These are phyloP conservation scores for Ischnus inquisitorius DNA, from an alignment of 2,888 invertebrate genomes.

Conservation along the genomic window DNA sequence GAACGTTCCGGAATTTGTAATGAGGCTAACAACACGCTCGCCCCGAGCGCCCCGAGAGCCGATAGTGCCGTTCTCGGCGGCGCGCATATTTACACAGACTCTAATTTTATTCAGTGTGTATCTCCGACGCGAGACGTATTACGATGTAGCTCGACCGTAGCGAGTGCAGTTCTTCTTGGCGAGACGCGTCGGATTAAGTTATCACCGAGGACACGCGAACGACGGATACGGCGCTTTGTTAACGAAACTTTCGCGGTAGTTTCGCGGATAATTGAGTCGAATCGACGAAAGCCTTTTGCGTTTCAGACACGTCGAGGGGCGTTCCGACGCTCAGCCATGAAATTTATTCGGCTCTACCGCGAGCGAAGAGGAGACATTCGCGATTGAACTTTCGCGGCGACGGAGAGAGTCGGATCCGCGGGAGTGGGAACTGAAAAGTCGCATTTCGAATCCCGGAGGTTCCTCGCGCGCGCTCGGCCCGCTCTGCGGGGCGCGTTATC, in stretches of 20 bases:
- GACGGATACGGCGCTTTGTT: background rate
- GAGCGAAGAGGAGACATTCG: background rate
- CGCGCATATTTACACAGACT: constrained; percentile 2
- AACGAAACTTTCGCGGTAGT: background rate
- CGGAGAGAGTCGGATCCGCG: background rate
- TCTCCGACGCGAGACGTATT: background rate
- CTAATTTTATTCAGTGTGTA: constrained; percentile 47
- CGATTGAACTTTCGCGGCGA: background rate
- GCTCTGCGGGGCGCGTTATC: constrained; percentile 9
- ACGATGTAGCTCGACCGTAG: background rate
- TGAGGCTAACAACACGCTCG: constrained; percentile 55
- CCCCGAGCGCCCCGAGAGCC: background rate
- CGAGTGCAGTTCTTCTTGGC: background rate
- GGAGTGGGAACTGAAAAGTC: background rate
- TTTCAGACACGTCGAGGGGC: background rate
- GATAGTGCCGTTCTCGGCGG: background rate
- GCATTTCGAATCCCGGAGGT: background rate
- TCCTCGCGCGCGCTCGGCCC: background rate
- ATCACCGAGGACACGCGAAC: background rate
- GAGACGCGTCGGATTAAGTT: background rate
- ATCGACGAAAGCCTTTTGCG: background rate
- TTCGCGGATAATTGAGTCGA: background rate
- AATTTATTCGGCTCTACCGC: background rate
- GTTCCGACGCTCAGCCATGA: background rate
- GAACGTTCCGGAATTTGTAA: constrained; percentile 57